Evolutionary conservation across 2,888 invertebrate genomes (phyloP), one percentile per base, ranked within the genome.

Genomic region (Drosophila hamatofila): DNA sequence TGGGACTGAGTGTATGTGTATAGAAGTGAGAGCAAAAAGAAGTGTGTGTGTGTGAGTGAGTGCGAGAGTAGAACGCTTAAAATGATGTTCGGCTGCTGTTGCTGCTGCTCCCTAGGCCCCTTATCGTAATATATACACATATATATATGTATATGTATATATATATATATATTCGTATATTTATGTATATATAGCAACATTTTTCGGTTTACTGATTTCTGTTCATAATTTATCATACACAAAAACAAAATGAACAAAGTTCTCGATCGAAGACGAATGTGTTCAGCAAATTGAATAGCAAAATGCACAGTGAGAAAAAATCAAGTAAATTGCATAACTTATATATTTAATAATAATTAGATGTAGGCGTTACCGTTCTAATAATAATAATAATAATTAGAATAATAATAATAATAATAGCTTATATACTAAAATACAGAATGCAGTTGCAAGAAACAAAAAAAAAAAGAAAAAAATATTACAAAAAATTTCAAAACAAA

Each of bases 291-390:
- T 55, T 56, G 57, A 25, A 62, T 46, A 56, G 51, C 54, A 62
- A 78, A 78, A 63, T 74, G 59, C 62, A 51, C 49, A 75, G 52
- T 18, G 27, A 49, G 18, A 49, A 14, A 70, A 71, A 61, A 70
- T 46, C 57, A 54, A 64, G 46, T 46, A 48, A 68, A 73, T 89
- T 84, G 71, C 82, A 75, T 88, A 89, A 89, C 83, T 83, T 83
- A 89, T 83, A 89, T 89, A 83, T 83, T 88, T 88, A 83, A 83
- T 88, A 83, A 83, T 82, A 83, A 76, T 82, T 77, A 79, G 23
- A 37, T 70, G 37, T 79, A 76, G 54, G 58, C 70, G 25, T 75
- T 75, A 75, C 62, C 58, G 62, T 80, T 42, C 57, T 44, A 55
- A 72, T 72, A 72, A 44, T 57, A 44, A 72, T 72, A 57, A 41